Percentiles rank a stretch among this genome's conserved stretches.
phyloP scores from a whole-genome alignment of 2,888 invertebrate genomes.

The Andrena chrysosceles region DNA sequence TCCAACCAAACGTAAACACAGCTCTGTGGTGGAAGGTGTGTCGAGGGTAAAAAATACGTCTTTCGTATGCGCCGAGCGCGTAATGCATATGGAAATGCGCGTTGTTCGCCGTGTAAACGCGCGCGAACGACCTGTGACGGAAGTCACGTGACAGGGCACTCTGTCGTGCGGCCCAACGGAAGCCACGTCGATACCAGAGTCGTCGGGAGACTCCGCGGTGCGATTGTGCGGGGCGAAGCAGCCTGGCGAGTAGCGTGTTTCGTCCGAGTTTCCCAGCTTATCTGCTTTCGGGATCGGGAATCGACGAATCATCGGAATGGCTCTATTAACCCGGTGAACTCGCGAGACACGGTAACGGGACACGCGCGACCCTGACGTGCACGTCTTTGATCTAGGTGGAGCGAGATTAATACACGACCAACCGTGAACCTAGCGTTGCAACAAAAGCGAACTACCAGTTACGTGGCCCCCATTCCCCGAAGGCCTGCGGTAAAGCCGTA shows the following conservation, averaged over 20 bases:
- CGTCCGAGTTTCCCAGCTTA: slow-evolving; percentile 37
- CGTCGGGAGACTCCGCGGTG: slow-evolving; percentile 37
- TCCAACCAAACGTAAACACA: slow-evolving; percentile 31
- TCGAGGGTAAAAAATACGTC: slow-evolving; percentile 3
- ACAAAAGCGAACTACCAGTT: slow-evolving; percentile 14
- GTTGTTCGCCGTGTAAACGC: slow-evolving; percentile 57
- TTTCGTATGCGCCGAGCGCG: slow-evolving; percentile 54
- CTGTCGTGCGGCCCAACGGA: slow-evolving; percentile 74
- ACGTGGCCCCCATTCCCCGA: slow-evolving; percentile 10
- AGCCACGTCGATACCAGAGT: slow-evolving; percentile 69
- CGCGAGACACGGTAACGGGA: slow-evolving; percentile 60
- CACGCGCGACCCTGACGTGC: slow-evolving; percentile 53
- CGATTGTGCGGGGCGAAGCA: slow-evolving; percentile 51
- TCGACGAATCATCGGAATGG: slow-evolving; percentile 59
- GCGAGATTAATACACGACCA: slow-evolving; percentile 56
- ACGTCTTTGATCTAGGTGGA: slow-evolving; percentile 46
- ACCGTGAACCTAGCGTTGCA: slow-evolving; percentile 8
- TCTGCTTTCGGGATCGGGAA: slow-evolving; percentile 49
- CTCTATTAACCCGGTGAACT: slow-evolving; percentile 67
- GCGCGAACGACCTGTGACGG: slow-evolving; percentile 70
- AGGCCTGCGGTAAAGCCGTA: slow-evolving; percentile 40
- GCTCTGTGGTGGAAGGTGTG: not conserved
- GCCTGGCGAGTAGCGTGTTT: not conserved
- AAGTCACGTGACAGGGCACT: slow-evolving; percentile 80
- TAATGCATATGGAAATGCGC: slow-evolving; percentile 61